These are phyloP conservation scores for Reticulitermes speratus DNA, from an alignment of 1,140 invertebrate species.

Conservation along the genomic window DNA sequence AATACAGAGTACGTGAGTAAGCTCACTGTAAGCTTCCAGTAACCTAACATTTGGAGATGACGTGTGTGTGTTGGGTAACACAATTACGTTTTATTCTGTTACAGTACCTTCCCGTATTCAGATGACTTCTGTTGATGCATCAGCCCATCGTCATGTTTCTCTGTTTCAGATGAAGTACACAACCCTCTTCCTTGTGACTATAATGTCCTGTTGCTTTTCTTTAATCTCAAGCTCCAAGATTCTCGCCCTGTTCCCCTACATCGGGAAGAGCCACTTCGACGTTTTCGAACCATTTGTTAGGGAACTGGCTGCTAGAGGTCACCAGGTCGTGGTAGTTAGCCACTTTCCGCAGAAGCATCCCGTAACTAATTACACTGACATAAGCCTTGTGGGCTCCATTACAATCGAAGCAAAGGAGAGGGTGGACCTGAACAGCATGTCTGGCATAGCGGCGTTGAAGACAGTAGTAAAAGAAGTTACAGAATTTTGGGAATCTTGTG, in stretches of 20 bases:
- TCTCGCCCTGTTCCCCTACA: conserved; percentile 49
- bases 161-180: conserved; percentile 23
- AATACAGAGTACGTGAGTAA: too few relatives aligned
- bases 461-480: background rate
- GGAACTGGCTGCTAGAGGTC: conserved; percentile 54
- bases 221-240: conserved; percentile 37
- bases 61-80: too few relatives aligned
- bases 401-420: background rate
- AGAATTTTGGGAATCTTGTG: background rate
- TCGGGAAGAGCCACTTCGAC: conserved; percentile 57
- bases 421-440: background rate
- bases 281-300: conserved; percentile 55
- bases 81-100: too few relatives aligned
- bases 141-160: too few relatives aligned
- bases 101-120: too few relatives aligned
- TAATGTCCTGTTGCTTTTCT: conserved; percentile 19
- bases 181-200: background rate
- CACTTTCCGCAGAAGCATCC: conserved; percentile 50
- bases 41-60: too few relatives aligned
- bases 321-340: conserved; percentile 57
- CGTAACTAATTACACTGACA: conserved; percentile 38
- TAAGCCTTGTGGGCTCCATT: conserved; percentile 28
- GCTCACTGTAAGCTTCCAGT: too few relatives aligned
- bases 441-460: background rate
- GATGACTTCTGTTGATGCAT: too few relatives aligned